phyloP scores from a whole-genome alignment of 2,797 vertebrate species.

The Pterois miles region DNA sequence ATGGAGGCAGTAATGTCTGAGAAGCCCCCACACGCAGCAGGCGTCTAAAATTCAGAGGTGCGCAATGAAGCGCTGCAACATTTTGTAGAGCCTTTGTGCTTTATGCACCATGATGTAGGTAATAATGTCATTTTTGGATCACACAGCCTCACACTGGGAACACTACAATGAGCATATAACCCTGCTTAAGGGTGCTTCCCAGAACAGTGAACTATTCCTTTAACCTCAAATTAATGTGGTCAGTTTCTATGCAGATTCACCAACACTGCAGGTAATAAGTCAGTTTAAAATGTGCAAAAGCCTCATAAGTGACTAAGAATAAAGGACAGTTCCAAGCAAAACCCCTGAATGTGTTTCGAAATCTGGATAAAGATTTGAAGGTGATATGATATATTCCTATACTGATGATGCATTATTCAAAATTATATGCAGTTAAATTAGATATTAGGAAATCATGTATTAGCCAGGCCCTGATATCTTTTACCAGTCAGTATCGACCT shows the following conservation, averaged over 20 bases:
- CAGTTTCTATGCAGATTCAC: not conserved
- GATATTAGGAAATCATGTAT: not conserved
- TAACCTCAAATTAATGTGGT: not conserved
- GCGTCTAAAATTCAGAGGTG: too few species aligned
- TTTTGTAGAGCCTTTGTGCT: too few species aligned
- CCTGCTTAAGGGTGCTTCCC: not conserved
- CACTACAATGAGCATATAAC: too few species aligned
- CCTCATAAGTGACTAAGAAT: not conserved
- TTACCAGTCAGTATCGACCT: not conserved
- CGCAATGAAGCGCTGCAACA: too few species aligned
- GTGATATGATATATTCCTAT: not conserved
- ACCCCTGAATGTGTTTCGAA: too few species aligned
- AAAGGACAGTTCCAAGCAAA: too few species aligned
- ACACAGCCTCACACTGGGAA: too few species aligned
- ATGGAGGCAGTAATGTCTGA: too few species aligned
- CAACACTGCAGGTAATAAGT: not conserved
- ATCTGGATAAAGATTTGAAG: not conserved
- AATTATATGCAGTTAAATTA: not conserved
- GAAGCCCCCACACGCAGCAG: too few species aligned
- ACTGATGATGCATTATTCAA: not conserved
- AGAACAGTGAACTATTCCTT: too few species aligned
- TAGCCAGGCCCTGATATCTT: not conserved
- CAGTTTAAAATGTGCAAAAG: not conserved
- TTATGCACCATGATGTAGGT: too few species aligned
- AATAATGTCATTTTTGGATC: too few species aligned